Base-by-base conservation (phyloP, 2,888 invertebrate genomes). In the Dolichomitus sp. region DNA sequence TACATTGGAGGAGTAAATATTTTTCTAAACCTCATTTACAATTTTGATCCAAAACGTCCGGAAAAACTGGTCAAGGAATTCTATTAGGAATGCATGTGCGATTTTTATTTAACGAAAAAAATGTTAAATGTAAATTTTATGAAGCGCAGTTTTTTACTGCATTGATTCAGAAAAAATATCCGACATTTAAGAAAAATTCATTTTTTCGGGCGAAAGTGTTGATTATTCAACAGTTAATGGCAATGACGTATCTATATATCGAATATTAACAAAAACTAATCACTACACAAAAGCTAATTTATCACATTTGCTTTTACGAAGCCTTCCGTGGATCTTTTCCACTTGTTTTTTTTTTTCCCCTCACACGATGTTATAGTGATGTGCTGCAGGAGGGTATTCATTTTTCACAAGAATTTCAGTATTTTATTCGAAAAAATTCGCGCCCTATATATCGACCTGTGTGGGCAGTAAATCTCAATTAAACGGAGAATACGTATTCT, bases 381-480 rank as follows among this genome's bases (percentile, higher is more conserved):
- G 37, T 7, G 19, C 37, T 9, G 37, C 59, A 4, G 27, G 17
- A 17, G 59, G 37, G 19, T 61, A 37, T 37, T 37, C 1, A 37
- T 61, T 61, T 40, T 61, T 61, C 40, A 37, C 61, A 7, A 61
- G 33, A 12, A 42, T 63, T 23, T 40, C 23, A 40, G 23, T 65
- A 65, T 65, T 45, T 45, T 45, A 42, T 42, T 45, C 45, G 14
- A 45, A 42, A 42, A 40, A 23, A 1, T 12, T 45, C 45, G n/a
- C 23, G 23, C 30, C 19, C 23, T 17, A 9, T 33, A 19, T 19
- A 50, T 73, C 48, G 61, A 61, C 54, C 33, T 65, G 12, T 48
- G 52, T 3, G n/a, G 17, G 40, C 74, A 52, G 78, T 79, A 75
- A 76, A 86, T 83, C 79, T 76, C 76, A 73, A 84, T 87, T 86